These are phyloP conservation scores for Mastigias papua DNA, from an alignment of 30 jellyfish, hydroid and myxozoan species.

Conservation along the genomic window DNA sequence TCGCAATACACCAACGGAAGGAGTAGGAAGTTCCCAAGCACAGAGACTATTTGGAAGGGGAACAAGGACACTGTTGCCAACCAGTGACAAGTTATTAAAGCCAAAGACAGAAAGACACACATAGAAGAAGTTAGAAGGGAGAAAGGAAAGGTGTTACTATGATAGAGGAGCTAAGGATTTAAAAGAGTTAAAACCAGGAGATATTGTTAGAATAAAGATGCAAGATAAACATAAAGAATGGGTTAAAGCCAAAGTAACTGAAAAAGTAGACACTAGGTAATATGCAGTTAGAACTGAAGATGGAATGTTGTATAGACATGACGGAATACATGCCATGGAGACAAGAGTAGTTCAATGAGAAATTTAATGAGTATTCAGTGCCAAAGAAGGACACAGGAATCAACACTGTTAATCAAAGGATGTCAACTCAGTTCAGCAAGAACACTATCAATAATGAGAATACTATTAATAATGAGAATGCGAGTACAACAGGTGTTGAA, in stretches of 20 bases:
- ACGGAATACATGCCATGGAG: constrained; percentile 30
- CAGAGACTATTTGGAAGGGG: constrained; percentile 51
- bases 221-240: constrained; percentile 23
- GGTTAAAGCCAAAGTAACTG: constrained; percentile 40
- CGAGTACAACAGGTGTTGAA: constrained; percentile 13
- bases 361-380: constrained; percentile 14
- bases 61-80: constrained; percentile 66
- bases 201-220: constrained; percentile 22
- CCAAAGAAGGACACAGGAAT: constrained; percentile 19
- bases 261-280: constrained; percentile 31
- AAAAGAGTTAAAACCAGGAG: constrained; percentile 39
- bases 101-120: constrained; percentile 34
- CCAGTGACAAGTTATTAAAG: constrained; percentile 35
- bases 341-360: constrained; percentile 30
- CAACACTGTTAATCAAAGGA: constrained; percentile 2
- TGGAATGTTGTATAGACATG: constrained; percentile 26
- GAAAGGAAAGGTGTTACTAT: constrained; percentile 24
- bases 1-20: constrained; percentile 53
- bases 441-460: constrained; percentile 1
- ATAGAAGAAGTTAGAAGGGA: constrained; percentile 27
- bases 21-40: constrained; percentile 61
- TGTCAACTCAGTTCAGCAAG: constrained; percentile 23
- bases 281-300: constrained; percentile 24
- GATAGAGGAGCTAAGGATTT: constrained; percentile 25
- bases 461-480: constrained; percentile 3